Conservation (phyloP, 2,113 vertebrate species). For the Canis aureus region DNA sequence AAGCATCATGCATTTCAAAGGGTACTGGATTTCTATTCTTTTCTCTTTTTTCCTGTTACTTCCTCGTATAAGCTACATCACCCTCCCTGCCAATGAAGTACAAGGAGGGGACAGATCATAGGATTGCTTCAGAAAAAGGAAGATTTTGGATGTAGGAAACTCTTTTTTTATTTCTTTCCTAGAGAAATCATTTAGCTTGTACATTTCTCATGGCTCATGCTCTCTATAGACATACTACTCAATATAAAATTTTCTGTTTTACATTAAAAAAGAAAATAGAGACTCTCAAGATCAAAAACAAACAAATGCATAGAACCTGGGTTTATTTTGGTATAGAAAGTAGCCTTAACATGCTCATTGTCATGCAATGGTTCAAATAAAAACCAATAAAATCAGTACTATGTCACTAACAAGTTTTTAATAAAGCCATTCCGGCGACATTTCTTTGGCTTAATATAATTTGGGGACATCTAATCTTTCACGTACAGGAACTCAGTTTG, state of each 20-base stretch:
- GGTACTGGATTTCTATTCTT: background rate
- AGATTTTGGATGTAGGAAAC: background rate
- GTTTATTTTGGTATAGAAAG: slow-evolving; percentile 25
- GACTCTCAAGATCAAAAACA: background rate
- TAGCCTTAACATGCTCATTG: background rate
- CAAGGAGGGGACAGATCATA: background rate
- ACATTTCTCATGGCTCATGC: background rate
- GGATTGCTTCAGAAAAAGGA: background rate
- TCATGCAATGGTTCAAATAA: slow-evolving; percentile 14
- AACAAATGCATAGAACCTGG: background rate
- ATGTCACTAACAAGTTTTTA: slow-evolving; percentile 44
- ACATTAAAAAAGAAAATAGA: background rate
- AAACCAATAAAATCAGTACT: slow-evolving; percentile 6
- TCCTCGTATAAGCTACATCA: rapidly evolving
- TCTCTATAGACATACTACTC: background rate
- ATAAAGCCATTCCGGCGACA: background rate
- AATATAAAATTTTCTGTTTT: slow-evolving; percentile 6
- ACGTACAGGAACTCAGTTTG: background rate
- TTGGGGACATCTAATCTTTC: slow-evolving; percentile 19
- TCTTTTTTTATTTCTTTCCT: background rate
- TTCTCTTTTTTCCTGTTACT: background rate
- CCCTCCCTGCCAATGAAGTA: background rate
- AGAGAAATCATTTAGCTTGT: slow-evolving; percentile 31
- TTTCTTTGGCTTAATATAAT: slow-evolving; percentile 1
- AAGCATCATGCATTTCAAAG: background rate